Conservation (phyloP, 2,113 vertebrate genomes). For the Hydrolagus affinis region DNA sequence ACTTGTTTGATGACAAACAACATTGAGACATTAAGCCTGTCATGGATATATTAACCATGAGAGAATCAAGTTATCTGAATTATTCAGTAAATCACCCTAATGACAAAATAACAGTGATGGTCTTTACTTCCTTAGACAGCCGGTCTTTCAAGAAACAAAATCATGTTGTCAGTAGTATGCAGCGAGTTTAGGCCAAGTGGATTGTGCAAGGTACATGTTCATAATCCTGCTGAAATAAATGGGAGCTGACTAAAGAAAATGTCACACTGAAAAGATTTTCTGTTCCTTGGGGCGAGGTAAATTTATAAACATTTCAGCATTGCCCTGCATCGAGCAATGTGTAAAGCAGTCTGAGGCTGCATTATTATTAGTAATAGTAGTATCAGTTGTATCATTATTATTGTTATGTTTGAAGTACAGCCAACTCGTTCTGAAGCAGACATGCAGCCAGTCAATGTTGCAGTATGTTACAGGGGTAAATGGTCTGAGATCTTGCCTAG, state of each 20-base stretch:
- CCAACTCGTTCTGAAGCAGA: too few relatives aligned
- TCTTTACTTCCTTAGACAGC: conserved; percentile 12
- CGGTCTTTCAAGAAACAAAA: conserved; percentile 15
- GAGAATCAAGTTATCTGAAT: neutral
- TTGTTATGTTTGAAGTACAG: too few relatives aligned
- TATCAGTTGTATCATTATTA: too few relatives aligned
- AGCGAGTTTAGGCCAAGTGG: neutral
- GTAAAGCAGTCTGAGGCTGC: neutral
- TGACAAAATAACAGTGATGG: conserved; percentile 8
- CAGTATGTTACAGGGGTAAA: too few relatives aligned
- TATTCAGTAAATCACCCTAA: conserved; percentile 23
- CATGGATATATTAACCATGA: neutral
- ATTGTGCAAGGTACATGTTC: neutral
- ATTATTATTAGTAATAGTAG: too few relatives aligned
- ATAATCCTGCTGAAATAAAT: conserved; percentile 14
- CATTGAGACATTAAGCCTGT: neutral
- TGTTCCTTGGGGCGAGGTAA: conserved; percentile 5
- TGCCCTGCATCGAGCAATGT: neutral
- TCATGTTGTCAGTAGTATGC: conserved; percentile 6
- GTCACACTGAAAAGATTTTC: conserved; percentile 16
- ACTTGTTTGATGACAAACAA: neutral
- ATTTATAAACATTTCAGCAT: neutral
- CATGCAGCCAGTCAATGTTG: too few relatives aligned
- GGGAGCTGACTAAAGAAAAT: conserved; percentile 9
- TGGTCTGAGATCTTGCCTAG: too few relatives aligned